These are phyloP conservation scores for Anguilla pacifica DNA, from an alignment of 2,797 vertebrate species.

Conservation along the genomic window DNA sequence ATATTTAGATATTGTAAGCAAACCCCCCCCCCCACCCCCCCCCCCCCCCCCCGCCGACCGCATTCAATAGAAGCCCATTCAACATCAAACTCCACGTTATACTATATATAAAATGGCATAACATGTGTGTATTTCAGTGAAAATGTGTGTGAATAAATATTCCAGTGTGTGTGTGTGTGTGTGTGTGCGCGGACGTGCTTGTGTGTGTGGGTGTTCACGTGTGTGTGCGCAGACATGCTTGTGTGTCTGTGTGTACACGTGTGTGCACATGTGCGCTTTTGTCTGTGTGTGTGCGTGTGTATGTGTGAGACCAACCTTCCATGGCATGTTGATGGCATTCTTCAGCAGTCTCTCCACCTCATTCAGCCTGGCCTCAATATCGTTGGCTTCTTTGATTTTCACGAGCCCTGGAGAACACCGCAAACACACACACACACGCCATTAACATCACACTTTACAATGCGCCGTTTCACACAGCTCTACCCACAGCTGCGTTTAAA, in stretches of 20 bases:
- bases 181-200: neutral
- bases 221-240: neutral
- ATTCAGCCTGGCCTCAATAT: constrained; percentile 77
- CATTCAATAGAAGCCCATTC: no score
- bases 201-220: neutral
- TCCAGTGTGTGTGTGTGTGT: neutral
- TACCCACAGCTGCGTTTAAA: neutral
- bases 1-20: no score
- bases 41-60: no score
- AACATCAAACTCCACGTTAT: no score
- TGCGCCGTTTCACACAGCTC: neutral
- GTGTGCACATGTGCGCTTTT: neutral
- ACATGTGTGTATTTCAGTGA: neutral
- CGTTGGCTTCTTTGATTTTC: constrained; percentile 75
- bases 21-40: no score
- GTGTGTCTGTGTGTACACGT: neutral
- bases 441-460: neutral
- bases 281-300: neutral
- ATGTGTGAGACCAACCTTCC: constrained; percentile 68
- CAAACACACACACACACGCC: constrained; percentile 7
- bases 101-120: neutral
- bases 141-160: neutral
- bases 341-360: constrained; percentile 82
- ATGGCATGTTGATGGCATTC: constrained; percentile 77
- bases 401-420: constrained; percentile 68